Conservation (phyloP, 1,140 invertebrate genomes). For the Zaprionus nigranus region DNA sequence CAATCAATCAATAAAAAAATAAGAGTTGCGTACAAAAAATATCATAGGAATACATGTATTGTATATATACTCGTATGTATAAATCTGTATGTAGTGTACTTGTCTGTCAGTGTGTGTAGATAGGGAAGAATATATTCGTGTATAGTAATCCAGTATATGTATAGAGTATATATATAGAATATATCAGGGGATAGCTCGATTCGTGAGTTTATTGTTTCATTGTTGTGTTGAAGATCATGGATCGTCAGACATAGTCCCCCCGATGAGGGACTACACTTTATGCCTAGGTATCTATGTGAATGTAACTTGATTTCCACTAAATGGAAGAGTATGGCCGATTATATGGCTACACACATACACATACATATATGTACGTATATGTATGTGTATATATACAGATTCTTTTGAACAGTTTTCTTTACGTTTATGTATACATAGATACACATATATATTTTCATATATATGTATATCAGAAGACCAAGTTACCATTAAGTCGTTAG, state of each 20-base stretch:
- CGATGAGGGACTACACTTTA: too few species aligned
- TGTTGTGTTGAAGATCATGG: constrained; percentile 10
- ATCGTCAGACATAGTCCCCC: too few species aligned
- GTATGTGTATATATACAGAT: constrained; percentile 42
- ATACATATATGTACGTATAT: neutral
- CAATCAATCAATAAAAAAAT: constrained; percentile 25
- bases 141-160: constrained; percentile 19
- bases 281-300: constrained; percentile 32
- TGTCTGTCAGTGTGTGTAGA: constrained; percentile 43
- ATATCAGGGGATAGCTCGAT: neutral
- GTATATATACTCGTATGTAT: constrained; percentile 69
- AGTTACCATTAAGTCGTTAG: constrained; percentile 80
- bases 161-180: constrained; percentile 1
- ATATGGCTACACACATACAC: constrained; percentile 4
- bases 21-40: constrained; percentile 50
- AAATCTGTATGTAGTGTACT: constrained; percentile 36
- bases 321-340: constrained; percentile 30
- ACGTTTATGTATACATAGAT: constrained; percentile 9
- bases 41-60: constrained; percentile 70
- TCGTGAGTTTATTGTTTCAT: constrained; percentile 38
- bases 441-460: constrained; percentile 19
- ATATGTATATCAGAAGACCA: constrained; percentile 69
- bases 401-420: constrained; percentile 55
- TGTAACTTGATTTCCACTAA: constrained; percentile 41
- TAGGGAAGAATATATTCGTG: constrained; percentile 28